Percentiles rank a stretch among this genome's conserved stretches.
phyloP scores from a whole-genome alignment of 1,140 invertebrate species.

The Musca vetustissima region DNA sequence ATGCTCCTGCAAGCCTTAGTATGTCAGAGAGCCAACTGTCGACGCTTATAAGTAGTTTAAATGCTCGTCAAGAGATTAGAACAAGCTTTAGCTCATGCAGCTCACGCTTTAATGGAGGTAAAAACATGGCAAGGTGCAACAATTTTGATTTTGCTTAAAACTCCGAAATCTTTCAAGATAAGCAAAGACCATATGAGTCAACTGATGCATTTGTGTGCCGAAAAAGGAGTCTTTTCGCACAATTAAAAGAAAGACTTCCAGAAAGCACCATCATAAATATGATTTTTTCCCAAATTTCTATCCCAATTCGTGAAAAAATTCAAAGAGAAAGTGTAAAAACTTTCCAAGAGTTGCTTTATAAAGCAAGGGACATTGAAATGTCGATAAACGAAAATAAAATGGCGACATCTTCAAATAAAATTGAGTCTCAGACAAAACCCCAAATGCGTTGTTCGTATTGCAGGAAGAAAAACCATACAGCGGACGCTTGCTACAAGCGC shows the following conservation, averaged over 20 bases:
- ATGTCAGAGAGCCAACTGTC: conserved; percentile 8
- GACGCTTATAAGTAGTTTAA: not conserved
- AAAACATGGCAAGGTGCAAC: conserved; percentile 11
- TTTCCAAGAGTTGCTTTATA: not conserved
- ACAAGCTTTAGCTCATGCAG: conserved; percentile 17
- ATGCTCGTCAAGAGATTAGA: conserved; percentile 2
- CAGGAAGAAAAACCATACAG: no score
- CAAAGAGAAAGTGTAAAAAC: conserved; percentile 4
- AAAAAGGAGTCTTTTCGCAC: conserved; percentile 7
- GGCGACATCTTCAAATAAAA: not conserved
- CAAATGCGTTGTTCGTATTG: conserved; percentile 5
- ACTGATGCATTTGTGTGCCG: not conserved
- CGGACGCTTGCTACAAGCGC: conserved; percentile 15
- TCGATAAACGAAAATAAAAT: conserved; percentile 9
- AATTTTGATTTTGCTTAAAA: conserved; percentile 10
- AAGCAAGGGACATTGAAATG: conserved; percentile 15
- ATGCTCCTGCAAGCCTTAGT: not conserved
- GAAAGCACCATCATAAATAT: not conserved
- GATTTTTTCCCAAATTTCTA: not conserved
- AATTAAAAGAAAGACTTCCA: not conserved
- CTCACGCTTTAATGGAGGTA: conserved; percentile 17
- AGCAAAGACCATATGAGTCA: conserved; percentile 10
- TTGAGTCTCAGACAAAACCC: not conserved
- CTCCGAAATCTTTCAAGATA: conserved; percentile 16
- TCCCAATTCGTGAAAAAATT: not conserved